These are phyloP conservation scores for Dysdera silvatica DNA, from an alignment of 1,140 invertebrate species.

Conservation along the genomic window DNA sequence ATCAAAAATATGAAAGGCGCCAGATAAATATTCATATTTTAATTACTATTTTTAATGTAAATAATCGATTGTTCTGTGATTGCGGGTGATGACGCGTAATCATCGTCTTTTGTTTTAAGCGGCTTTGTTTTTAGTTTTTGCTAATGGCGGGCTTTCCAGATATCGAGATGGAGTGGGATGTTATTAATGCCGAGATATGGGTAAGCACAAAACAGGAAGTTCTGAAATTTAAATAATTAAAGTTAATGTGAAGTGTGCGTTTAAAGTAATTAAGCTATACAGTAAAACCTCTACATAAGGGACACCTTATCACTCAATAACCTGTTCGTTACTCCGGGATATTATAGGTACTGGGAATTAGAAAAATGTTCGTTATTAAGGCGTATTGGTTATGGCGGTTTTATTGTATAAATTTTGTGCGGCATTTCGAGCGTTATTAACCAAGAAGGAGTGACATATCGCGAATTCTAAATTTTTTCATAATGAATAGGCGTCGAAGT, in stretches of 20 bases:
- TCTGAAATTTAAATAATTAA: neutral
- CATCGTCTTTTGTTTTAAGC: neutral
- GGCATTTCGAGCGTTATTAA: too few relatives aligned
- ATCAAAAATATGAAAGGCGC: neutral
- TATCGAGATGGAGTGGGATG: constrained; percentile 14
- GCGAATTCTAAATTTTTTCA: too few relatives aligned
- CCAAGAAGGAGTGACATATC: too few relatives aligned
- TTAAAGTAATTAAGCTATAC: neutral
- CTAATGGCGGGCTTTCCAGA: constrained; percentile 13
- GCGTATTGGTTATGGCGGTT: too few relatives aligned
- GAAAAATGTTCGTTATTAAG: too few relatives aligned
- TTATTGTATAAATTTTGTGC: too few relatives aligned
- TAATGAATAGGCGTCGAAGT: too few relatives aligned
- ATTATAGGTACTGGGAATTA: too few relatives aligned
- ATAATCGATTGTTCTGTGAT: neutral
- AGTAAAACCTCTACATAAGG: neutral
- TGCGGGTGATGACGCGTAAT: neutral
- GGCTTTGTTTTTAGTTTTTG: neutral
- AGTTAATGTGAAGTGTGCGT: neutral
- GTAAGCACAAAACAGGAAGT: neutral
- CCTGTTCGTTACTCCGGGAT: too few relatives aligned
- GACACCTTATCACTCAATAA: too few relatives aligned
- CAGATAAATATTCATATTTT: neutral
- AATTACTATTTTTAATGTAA: constrained; percentile 11
- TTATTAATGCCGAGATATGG: constrained; percentile 23